Evolutionary conservation across 2,888 invertebrate genomes (phyloP), one percentile per base, ranked within the genome.

Genomic region (Alloplasta piceator): DNA sequence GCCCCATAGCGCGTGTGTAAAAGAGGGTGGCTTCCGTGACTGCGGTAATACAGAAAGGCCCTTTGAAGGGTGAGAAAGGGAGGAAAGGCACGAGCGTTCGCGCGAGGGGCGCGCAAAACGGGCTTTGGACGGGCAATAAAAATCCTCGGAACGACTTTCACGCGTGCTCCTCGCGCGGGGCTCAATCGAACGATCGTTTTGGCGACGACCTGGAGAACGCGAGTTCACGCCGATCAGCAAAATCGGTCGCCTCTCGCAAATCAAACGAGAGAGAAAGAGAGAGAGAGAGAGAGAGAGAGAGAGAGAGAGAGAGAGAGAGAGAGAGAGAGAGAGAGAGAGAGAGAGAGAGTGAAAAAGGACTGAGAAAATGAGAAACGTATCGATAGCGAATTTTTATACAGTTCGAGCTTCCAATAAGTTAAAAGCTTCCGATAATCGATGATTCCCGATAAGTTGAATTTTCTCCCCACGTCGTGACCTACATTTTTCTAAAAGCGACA

Each of bases 91-190:
- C 26, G 26, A 26, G 26, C 1, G 50, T 38, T 26, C 10, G 63
- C 6, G 64, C 48, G 55, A 26, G 26, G 26, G 1, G 26, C 26
- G 46, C 50, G 39, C 7, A 36, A 50, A 26, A 50, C 26, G 26
- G 73, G 50, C 36, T 60, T 41, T 41, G 66, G 74, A 39, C 38
- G 41, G 58, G 74, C 60, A 74, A 78, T 80, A 80, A 80, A 82
- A 80, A 78, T 80, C 80, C 70, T 67, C 72, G 72, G 67, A 77
- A 82, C 73, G 76, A 77, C 73, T 77, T 66, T 77, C 64, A 80
- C 80, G 73, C 82, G 79, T 77, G 79, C 80, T 77, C 64, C 48
- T 14, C 64, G 52, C n/a, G 52, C 6, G 52, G 10, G 46, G 46
- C 43, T 63, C 48, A 50, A 36, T 66, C 75, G 63, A 76, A 72